These are phyloP conservation scores for Ephydatia muelleri DNA, from an alignment of 37 sponge, comb jelly and placozoan species.

Conservation along the genomic window DNA sequence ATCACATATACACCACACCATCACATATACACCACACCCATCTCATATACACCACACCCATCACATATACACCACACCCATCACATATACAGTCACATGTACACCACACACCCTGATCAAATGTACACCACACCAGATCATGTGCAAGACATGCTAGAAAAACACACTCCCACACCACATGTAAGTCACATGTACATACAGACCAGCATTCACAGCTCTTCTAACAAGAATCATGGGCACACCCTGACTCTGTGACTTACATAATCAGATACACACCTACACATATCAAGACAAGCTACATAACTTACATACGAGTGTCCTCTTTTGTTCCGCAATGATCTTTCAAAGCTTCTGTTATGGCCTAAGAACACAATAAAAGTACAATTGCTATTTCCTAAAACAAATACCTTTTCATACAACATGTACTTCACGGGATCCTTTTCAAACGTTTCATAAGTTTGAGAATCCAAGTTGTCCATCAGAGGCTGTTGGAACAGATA, in stretches of 20 bases:
- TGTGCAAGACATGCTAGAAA: no score
- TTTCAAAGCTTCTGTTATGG: constrained; percentile 15
- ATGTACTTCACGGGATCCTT: constrained; percentile 94
- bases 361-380: not conserved
- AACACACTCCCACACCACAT: no score
- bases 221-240: no score
- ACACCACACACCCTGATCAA: no score
- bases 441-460: constrained; percentile 97
- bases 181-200: no score
- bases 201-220: not conserved
- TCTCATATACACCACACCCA: no score
- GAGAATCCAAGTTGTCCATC: constrained; percentile 95
- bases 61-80: constrained; percentile 1
- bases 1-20: no score
- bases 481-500: constrained; percentile 66
- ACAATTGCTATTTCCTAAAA: constrained; percentile 1
- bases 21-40: no score
- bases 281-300: not conserved
- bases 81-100: no score
- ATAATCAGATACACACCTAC: not conserved
- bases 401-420: constrained; percentile 82
- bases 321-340: constrained; percentile 48
- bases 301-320: not conserved
- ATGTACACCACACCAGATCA: no score
- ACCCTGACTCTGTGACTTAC: no score